Percentiles rank a stretch among this genome's conserved stretches.
These are phyloP conservation scores for Dryobota labecula DNA, from an alignment of 2,888 invertebrate genomes.

Conservation along the genomic window DNA sequence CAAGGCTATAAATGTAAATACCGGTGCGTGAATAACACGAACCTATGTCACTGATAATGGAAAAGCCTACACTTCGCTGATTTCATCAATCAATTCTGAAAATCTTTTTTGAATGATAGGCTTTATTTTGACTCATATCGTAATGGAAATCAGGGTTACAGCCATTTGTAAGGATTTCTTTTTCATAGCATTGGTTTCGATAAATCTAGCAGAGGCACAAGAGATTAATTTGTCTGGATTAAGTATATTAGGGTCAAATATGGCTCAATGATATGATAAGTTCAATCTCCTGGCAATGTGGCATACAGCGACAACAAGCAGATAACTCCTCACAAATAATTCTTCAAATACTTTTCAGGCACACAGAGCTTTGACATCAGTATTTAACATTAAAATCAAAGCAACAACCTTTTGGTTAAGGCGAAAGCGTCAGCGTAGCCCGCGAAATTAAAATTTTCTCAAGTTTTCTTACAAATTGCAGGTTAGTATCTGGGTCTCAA, in stretches of 20 bases:
- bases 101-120: conserved; percentile 33
- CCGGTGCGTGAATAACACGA: conserved; percentile 32
- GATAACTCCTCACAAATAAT: not conserved
- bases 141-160: conserved; percentile 31
- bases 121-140: conserved; percentile 26
- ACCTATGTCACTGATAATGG: conserved; percentile 46
- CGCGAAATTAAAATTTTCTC: too few relatives aligned
- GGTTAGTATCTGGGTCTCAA: too few relatives aligned
- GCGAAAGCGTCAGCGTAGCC: too few relatives aligned
- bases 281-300: not conserved
- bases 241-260: not conserved
- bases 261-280: conserved; percentile 2
- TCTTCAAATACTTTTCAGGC: not conserved
- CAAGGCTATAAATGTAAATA: conserved; percentile 62
- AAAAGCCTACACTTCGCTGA: conserved; percentile 45
- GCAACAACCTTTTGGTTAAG: conserved; percentile 20
- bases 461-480: too few relatives aligned
- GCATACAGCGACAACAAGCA: too few relatives aligned
- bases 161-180: not conserved
- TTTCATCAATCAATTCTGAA: conserved; percentile 42
- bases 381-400: conserved; percentile 23
- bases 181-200: too few relatives aligned
- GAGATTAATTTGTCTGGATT: not conserved
- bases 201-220: not conserved
- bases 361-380: conserved; percentile 6